Evolutionary conservation across 2,113 vertebrate genomes (phyloP).

Genomic region (Xyrauchen texanus): DNA sequence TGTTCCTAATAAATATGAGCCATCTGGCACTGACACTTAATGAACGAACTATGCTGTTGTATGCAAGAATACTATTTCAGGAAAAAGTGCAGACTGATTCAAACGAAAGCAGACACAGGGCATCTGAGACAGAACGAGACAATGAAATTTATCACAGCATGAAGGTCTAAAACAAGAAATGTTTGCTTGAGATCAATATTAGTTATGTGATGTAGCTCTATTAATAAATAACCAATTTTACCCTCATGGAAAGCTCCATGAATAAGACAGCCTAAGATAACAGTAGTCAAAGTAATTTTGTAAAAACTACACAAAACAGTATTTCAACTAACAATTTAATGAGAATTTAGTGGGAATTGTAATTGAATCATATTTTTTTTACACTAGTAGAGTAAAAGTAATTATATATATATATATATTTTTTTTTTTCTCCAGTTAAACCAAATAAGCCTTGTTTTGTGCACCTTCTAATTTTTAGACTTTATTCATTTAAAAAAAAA

Average conservation of each 20-base stretch:
- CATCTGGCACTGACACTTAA: neutral
- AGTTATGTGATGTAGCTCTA: neutral
- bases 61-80: slow-evolving; percentile 6
- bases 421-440: too few relatives aligned
- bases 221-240: slow-evolving; percentile 29
- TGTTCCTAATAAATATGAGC: too few relatives aligned
- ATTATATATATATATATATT: too few relatives aligned
- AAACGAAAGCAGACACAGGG: neutral
- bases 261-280: neutral
- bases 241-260: too few relatives aligned
- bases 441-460: too few relatives aligned
- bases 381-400: too few relatives aligned
- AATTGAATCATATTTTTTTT: too few relatives aligned
- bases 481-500: too few relatives aligned
- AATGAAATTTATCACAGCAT: neutral
- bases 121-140: neutral
- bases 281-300: neutral
- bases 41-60: neutral
- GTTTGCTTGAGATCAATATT: slow-evolving; percentile 4
- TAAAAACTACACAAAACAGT: too few relatives aligned
- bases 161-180: slow-evolving; percentile 18
- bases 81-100: neutral
- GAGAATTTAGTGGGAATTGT: too few relatives aligned
- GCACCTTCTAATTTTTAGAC: too few relatives aligned
- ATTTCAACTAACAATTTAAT: too few relatives aligned